Base-by-base conservation (phyloP, 2,888 invertebrate genomes). In the Stictocephala bisonia region DNA sequence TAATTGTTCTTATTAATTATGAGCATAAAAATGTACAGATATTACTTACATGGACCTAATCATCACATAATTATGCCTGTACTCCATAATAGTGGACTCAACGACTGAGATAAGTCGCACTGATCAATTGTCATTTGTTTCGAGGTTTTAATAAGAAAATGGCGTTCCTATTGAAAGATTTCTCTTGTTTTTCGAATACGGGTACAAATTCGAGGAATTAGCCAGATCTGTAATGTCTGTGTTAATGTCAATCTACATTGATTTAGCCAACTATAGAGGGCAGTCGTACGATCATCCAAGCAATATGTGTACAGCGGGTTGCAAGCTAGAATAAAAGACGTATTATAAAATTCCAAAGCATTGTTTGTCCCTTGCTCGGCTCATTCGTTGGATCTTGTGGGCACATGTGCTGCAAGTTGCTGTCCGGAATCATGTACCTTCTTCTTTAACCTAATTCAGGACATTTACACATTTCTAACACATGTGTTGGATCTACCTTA, bases 211-310 rank as follows among this genome's bases (percentile, higher is more conserved):
- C 35, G 13, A 50, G 31, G 68, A 68, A 68, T 31, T 50, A 48
- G 50, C 67, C 67, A 48, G 26, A 24, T 26, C 48, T 67, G 26
- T 67, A 24, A 2, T 48, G 48, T 67, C 67, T 67, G 67, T 67
- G 9, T 64, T 64, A 40, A 22, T 4, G 35, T 64, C 64, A 64
- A 15, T 29, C 18, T 29, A n/a, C 15, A 29, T 29, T n/a, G 56
- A 56, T 31, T 3, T 56, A n/a, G 15, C 6, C 11, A 20, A 60
- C 60, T 60, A 40, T 40, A 35, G 60, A 35, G 60, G 60, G 2
- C 35, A 60, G 67, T 76, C 78, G 18, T 80, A 80, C 72, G 79
- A 79, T 71, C 80, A 80, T 75, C 79, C 80, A 18, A 60, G 76
- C n/a, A 74, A 74, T 44, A 74, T 74, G 56, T 27, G n/a, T 71